Evolutionary conservation across 2,797 vertebrate genomes (phyloP).

Genomic region (Chaetodon trifasciatus): DNA sequence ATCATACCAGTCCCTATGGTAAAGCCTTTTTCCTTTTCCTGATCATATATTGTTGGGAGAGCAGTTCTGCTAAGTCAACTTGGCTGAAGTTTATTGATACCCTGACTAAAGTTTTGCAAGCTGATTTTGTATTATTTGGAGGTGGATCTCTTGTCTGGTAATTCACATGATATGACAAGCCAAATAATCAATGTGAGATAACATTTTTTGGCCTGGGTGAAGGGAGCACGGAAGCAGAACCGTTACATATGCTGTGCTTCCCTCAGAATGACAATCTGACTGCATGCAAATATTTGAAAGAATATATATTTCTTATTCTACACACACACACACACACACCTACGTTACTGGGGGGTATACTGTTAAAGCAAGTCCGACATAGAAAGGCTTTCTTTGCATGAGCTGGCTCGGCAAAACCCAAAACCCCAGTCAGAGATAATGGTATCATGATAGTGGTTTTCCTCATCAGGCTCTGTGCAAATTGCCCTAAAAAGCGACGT

Average conservation of each 20-base stretch:
- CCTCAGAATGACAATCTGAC: too few species aligned
- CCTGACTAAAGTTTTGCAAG: constrained; percentile 43
- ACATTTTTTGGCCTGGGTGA: constrained; percentile 32
- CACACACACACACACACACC: too few species aligned
- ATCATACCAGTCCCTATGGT: constrained; percentile 38
- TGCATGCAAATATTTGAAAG: too few species aligned
- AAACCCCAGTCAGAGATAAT: too few species aligned
- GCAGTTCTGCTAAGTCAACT: constrained; percentile 17
- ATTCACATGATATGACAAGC: constrained; percentile 51
- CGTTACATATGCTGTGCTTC: constrained; percentile 29
- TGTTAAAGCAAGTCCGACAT: too few species aligned
- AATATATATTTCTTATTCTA: too few species aligned
- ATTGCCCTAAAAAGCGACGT: neutral
- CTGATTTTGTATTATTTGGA: constrained; percentile 50
- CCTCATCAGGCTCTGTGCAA: neutral
- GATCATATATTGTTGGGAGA: constrained; percentile 42
- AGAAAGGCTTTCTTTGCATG: too few species aligned
- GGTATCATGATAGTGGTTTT: neutral
- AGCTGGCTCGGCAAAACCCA: too few species aligned
- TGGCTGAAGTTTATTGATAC: constrained; percentile 52
- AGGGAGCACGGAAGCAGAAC: constrained; percentile 38
- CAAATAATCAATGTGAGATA: constrained; percentile 58
- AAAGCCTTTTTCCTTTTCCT: constrained; percentile 23
- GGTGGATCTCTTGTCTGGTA: constrained; percentile 43
- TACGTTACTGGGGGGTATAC: too few species aligned